Percentiles rank a stretch among this genome's conserved stretches.
Evolutionary conservation across 2,888 invertebrate genomes (phyloP).

Genomic region (Ichneumon xanthorius): DNA sequence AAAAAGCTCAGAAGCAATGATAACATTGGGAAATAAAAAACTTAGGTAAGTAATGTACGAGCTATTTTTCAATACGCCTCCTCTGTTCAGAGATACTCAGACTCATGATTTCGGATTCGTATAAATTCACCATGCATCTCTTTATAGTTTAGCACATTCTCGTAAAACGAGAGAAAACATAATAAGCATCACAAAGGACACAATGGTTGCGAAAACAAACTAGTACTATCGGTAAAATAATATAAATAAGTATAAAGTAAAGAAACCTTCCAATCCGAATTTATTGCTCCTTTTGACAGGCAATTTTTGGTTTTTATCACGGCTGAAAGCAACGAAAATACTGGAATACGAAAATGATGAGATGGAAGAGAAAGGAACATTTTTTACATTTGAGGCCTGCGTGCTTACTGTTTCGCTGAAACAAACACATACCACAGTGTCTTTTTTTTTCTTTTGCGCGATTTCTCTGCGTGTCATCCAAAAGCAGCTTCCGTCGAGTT

Average conservation of each 20-base stretch:
- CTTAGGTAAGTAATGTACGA: conserved; percentile 10
- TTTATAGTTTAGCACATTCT: neutral
- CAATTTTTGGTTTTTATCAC: neutral
- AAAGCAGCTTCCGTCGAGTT: neutral
- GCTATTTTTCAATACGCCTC: conserved; percentile 7
- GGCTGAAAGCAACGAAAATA: neutral
- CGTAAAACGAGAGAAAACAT: neutral
- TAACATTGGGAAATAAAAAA: conserved; percentile 26
- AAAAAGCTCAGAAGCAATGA: conserved; percentile 38
- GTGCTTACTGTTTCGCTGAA: neutral
- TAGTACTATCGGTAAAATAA: neutral
- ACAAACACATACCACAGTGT: neutral
- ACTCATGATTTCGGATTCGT: conserved; percentile 34
- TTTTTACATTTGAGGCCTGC: conserved; percentile 9
- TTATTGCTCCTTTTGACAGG: conserved; percentile 1
- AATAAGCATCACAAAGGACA: neutral
- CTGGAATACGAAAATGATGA: neutral
- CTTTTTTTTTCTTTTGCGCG: neutral
- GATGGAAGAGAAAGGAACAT: neutral
- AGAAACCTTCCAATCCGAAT: conserved; percentile 2
- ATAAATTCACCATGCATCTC: neutral
- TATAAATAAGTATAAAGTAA: conserved; percentile 1
- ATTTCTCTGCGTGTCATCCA: neutral
- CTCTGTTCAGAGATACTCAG: conserved; percentile 4
- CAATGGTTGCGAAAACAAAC: neutral